Evolutionary conservation across 2,888 invertebrate species (phyloP).

Genomic region (Busseola fusca): DNA sequence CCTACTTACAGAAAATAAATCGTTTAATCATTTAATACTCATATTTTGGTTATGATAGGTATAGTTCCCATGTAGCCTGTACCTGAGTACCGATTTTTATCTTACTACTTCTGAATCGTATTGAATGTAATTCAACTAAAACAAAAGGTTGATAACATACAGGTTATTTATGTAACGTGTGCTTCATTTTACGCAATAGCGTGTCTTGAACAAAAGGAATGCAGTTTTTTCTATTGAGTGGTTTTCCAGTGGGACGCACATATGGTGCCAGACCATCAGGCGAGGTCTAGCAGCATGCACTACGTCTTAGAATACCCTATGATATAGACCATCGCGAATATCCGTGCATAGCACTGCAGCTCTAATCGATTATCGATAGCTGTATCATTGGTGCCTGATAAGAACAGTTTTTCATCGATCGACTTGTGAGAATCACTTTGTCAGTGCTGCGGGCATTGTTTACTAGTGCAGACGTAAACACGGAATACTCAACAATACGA

Average conservation of each 20-base stretch:
- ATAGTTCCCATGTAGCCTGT: neutral
- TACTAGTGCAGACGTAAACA: slow-evolving; percentile 59
- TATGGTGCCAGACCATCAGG: slow-evolving; percentile 24
- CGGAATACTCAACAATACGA: slow-evolving; percentile 23
- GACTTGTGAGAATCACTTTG: slow-evolving; percentile 67
- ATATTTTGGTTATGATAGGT: neutral
- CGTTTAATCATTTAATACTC: too few species aligned
- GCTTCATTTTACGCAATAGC: slow-evolving; percentile 61
- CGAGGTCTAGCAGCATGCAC: slow-evolving; percentile 22
- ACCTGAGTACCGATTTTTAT: neutral
- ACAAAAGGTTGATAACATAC: slow-evolving; percentile 21
- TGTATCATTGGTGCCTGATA: slow-evolving; percentile 75
- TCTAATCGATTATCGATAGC: slow-evolving; percentile 70
- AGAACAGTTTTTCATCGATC: slow-evolving; percentile 71
- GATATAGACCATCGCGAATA: slow-evolving; percentile 41
- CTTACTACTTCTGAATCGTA: neutral
- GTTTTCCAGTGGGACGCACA: slow-evolving; percentile 46
- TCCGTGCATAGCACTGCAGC: slow-evolving; percentile 70
- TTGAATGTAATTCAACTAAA: neutral
- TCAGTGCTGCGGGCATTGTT: slow-evolving; percentile 72
- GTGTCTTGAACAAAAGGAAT: slow-evolving; percentile 63
- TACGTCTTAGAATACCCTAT: slow-evolving; percentile 34
- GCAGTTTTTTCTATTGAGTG: slow-evolving; percentile 60
- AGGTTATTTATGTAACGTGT: slow-evolving; percentile 28
- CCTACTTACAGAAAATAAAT: too few species aligned